These are phyloP conservation scores for Isurus oxyrinchus DNA, from an alignment of 2,113 vertebrate species.

Conservation along the genomic window DNA sequence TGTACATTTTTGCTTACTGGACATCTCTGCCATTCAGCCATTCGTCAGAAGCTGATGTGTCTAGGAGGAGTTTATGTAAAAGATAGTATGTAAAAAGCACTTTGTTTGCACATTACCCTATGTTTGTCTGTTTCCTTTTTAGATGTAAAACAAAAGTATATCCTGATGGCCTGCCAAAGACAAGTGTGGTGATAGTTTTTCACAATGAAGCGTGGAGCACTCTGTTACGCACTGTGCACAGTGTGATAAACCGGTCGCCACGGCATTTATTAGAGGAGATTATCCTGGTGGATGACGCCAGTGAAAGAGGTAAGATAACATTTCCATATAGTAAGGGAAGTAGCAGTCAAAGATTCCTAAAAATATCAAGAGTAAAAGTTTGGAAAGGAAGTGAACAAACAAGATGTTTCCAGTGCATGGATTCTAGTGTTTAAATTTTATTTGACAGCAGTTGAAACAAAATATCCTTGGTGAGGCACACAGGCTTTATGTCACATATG, in stretches of 20 bases:
- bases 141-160: conserved; percentile 98
- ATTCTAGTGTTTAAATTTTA: background rate
- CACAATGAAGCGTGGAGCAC: conserved; percentile 99
- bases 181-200: conserved; percentile 95
- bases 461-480: background rate
- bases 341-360: background rate
- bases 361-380: background rate
- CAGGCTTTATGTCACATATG: background rate
- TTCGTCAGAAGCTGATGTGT: background rate
- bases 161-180: conserved; percentile 84
- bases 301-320: conserved; percentile 77
- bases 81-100: background rate
- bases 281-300: conserved; percentile 92
- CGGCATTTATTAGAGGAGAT: conserved; percentile 88
- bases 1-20: background rate
- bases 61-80: background rate
- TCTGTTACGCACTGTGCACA: conserved; percentile 87
- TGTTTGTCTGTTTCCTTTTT: conserved; percentile 17
- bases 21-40: background rate
- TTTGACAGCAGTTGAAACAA: background rate
- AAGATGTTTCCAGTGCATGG: background rate
- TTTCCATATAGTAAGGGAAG: background rate
- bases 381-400: conserved; percentile 17
- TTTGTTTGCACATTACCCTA: background rate
- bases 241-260: conserved; percentile 89